phyloP scores from a whole-genome alignment of 2,888 invertebrate species.

The Iphiclides podalirius region DNA sequence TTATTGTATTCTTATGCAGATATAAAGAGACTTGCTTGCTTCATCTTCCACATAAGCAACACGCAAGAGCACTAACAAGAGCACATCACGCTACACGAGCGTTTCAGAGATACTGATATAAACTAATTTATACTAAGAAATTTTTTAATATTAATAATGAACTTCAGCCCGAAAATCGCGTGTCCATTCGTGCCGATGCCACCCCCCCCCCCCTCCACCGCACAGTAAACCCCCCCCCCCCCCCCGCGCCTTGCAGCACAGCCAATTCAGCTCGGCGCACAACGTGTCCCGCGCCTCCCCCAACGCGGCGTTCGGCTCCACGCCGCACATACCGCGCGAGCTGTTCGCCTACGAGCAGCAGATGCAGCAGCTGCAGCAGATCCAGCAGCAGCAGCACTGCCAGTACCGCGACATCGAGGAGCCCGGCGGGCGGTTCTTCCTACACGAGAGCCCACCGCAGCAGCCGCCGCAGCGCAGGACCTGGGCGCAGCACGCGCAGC shows the following conservation, averaged over 20 bases:
- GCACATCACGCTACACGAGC: too few species aligned
- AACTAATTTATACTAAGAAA: too few species aligned
- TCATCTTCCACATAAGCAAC: conserved; percentile 11
- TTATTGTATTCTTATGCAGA: too few species aligned
- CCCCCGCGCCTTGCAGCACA: conserved; percentile 60
- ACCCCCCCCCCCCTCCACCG: neutral
- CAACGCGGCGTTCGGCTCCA: conserved; percentile 64
- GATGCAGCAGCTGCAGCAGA: neutral
- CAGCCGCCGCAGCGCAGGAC: conserved; percentile 82
- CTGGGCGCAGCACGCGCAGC: conserved; percentile 70
- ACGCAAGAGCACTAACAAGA: conserved; percentile 14
- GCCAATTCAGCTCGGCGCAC: conserved; percentile 78
- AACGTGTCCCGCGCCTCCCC: conserved; percentile 63
- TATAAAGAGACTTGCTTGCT: conserved; percentile 2
- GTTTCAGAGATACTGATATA: too few species aligned
- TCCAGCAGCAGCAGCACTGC: conserved; percentile 4
- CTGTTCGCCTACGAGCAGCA: conserved; percentile 35
- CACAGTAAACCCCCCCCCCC: conserved; percentile 24
- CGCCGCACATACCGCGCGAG: conserved; percentile 68
- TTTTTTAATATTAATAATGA: too few species aligned
- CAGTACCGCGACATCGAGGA: conserved; percentile 44
- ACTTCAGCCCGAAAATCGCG: too few species aligned
- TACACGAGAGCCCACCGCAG: conserved; percentile 83
- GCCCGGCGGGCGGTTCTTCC: conserved; percentile 83
- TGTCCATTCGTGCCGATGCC: too few species aligned